Conservation (phyloP, 2,797 vertebrate genomes). For the Anableps anableps region DNA sequence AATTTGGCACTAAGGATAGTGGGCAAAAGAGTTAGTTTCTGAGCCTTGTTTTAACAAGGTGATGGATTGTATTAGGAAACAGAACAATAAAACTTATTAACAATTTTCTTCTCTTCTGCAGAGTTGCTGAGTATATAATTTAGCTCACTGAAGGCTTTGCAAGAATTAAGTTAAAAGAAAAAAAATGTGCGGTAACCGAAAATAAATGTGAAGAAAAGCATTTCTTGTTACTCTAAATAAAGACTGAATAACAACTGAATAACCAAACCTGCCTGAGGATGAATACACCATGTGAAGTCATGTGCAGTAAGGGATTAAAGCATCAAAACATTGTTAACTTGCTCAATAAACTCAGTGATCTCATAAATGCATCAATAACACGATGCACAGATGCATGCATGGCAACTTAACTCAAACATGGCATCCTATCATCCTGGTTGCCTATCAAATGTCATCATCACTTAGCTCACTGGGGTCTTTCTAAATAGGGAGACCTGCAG, state of each 20-base stretch:
- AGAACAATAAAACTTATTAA: no score
- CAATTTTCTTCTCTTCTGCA: no score
- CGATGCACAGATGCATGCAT: background rate
- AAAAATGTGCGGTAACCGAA: background rate
- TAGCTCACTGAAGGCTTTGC: background rate
- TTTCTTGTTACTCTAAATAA: background rate
- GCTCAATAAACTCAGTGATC: conserved; percentile 9
- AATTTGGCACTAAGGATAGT: background rate
- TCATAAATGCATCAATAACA: background rate
- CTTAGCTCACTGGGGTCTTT: background rate
- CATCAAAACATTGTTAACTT: background rate
- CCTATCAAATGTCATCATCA: background rate
- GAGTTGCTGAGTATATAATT: background rate
- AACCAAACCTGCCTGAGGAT: conserved; percentile 6
- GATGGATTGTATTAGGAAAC: background rate
- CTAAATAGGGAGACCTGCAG: conserved; percentile 15
- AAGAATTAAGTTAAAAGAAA: background rate
- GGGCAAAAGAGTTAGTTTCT: background rate
- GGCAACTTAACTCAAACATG: background rate
- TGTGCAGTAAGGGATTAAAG: background rate
- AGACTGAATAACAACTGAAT: conserved; percentile 1
- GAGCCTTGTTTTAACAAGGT: background rate
- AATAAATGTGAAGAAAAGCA: background rate
- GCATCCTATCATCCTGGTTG: conserved; percentile 5
- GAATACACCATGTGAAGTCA: background rate